phyloP scores from a whole-genome alignment of 2,888 invertebrate genomes.

The Noctua janthina region DNA sequence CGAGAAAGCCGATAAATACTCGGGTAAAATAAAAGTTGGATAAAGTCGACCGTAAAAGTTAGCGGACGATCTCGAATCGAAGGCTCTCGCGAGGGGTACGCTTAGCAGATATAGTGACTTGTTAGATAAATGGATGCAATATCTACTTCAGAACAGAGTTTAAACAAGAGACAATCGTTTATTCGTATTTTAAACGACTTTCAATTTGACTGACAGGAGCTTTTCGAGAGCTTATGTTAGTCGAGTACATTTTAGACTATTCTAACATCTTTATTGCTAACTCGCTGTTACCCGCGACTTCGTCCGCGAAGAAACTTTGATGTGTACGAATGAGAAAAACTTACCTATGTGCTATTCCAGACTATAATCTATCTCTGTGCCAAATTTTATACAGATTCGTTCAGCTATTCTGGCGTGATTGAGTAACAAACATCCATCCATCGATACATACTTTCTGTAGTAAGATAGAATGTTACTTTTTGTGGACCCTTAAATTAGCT shows the following conservation, averaged over 20 bases:
- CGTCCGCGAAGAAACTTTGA: too few relatives aligned
- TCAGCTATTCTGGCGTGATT: too few relatives aligned
- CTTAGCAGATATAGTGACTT: neutral
- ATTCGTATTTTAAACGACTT: neutral
- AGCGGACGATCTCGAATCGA: neutral
- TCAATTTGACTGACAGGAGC: neutral
- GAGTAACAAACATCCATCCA: too few relatives aligned
- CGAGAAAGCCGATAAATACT: neutral
- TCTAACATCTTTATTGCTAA: neutral
- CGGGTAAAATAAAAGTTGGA: constrained; percentile 19
- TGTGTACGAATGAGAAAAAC: too few relatives aligned
- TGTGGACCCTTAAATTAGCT: neutral
- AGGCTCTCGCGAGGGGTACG: neutral
- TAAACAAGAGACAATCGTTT: neutral
- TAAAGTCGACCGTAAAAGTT: constrained; percentile 22
- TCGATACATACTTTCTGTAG: too few relatives aligned
- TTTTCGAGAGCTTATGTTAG: neutral
- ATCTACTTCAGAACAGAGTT: neutral
- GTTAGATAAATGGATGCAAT: neutral
- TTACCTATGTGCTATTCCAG: too few relatives aligned
- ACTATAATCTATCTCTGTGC: too few relatives aligned
- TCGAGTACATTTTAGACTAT: neutral
- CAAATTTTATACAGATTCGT: too few relatives aligned
- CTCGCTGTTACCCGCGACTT: too few relatives aligned
- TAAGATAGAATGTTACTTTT: neutral